Evolutionary conservation across 1,140 invertebrate species (phyloP).

Genomic region (Drosophila neocordata): DNA sequence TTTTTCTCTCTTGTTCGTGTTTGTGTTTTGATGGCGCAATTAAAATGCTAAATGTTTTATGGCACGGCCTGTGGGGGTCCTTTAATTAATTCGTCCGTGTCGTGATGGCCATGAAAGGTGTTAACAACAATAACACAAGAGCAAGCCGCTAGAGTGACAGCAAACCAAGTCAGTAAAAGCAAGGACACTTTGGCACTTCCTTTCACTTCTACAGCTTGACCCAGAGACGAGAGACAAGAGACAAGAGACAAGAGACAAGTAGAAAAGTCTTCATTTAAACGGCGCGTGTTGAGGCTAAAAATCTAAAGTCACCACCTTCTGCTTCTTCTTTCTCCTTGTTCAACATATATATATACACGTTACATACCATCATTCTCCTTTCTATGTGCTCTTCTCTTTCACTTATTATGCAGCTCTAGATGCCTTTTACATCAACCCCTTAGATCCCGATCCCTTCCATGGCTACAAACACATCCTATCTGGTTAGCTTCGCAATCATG

Average conservation of each 20-base stretch:
- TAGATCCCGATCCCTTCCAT: background rate
- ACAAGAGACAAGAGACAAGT: conserved; percentile 39
- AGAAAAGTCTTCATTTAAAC: conserved; percentile 20
- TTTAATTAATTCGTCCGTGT: conserved; percentile 73
- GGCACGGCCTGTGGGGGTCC: conserved; percentile 55
- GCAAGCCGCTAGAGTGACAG: conserved; percentile 32
- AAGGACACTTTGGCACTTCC: conserved; percentile 44
- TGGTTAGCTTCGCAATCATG: conserved; percentile 16
- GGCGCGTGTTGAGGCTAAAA: conserved; percentile 7
- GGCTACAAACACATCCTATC: background rate
- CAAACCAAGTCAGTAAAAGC: conserved; percentile 16
- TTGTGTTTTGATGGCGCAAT: conserved; percentile 58
- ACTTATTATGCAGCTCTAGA: conserved; percentile 2
- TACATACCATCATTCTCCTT: too few relatives aligned
- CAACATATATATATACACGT: background rate
- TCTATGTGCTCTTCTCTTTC: background rate
- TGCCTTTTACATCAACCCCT: background rate
- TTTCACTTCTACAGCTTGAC: conserved; percentile 61
- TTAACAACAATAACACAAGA: conserved; percentile 60
- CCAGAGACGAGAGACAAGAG: conserved; percentile 55
- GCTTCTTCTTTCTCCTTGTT: background rate
- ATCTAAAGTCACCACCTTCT: background rate
- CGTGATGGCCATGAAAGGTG: conserved; percentile 69
- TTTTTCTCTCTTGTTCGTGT: background rate
- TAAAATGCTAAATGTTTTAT: conserved; percentile 78